These are phyloP conservation scores for Patagioenas fasciata DNA, from an alignment of 2,113 vertebrate genomes.

Conservation along the genomic window DNA sequence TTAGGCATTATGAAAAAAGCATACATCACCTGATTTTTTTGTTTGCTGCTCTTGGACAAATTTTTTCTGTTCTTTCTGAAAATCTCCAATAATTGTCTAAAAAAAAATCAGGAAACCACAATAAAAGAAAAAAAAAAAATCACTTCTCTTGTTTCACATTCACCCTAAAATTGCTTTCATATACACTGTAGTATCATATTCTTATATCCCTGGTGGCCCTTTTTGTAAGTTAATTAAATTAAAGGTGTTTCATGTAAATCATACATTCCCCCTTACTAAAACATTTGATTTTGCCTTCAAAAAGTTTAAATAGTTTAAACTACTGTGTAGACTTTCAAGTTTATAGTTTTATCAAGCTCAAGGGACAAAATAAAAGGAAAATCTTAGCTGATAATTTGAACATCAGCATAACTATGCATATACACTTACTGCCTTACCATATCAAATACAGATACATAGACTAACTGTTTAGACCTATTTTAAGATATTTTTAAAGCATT, in stretches of 20 bases:
- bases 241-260: neutral
- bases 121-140: neutral
- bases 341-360: neutral
- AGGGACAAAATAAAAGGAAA: neutral
- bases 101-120: neutral
- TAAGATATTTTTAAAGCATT: neutral
- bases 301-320: neutral
- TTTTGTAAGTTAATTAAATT: neutral
- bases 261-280: neutral
- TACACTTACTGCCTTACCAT: fast-evolving
- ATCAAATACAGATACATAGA: neutral
- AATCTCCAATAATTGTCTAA: constrained; percentile 96
- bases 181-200: neutral
- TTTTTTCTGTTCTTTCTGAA: constrained; percentile 97
- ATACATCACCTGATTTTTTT: constrained; percentile 87
- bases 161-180: neutral
- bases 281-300: neutral
- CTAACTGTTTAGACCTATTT: neutral
- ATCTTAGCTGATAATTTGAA: neutral
- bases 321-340: neutral
- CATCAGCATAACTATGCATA: neutral
- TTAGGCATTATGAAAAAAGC: neutral
- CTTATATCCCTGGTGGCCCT: neutral
- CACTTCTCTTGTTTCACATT: neutral
- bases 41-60: constrained; percentile 95